These are phyloP conservation scores for Drosophila serrata DNA, from an alignment of 1,140 invertebrate species.

Conservation along the genomic window DNA sequence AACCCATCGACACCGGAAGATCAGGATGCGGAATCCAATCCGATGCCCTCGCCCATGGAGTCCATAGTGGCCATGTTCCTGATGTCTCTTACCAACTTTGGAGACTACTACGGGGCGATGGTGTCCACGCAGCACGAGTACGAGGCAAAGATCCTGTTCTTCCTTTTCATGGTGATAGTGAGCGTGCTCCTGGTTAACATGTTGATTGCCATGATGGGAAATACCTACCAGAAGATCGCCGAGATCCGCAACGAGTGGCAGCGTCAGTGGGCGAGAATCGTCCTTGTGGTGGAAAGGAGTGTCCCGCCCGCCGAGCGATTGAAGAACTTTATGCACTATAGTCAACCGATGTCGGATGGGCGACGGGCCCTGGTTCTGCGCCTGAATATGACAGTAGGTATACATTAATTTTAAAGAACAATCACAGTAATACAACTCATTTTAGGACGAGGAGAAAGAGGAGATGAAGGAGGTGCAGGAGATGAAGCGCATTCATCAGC, in stretches of 20 bases:
- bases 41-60: constrained; percentile 95
- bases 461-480: constrained; percentile 97
- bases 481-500: constrained; percentile 94
- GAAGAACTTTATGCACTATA: constrained; percentile 95
- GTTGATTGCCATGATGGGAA: constrained; percentile 99
- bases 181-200: constrained; percentile 98
- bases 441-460: constrained; percentile 94
- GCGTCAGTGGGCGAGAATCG: constrained; percentile 99
- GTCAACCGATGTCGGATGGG: constrained; percentile 97
- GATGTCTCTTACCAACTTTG: constrained; percentile 98
- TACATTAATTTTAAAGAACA: background rate
- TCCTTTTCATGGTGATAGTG: constrained; percentile 98
- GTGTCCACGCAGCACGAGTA: constrained; percentile 94
- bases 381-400: constrained; percentile 92
- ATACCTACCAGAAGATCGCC: constrained; percentile 99
- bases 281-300: constrained; percentile 97
- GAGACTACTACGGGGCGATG: constrained; percentile 96
- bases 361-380: constrained; percentile 94
- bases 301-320: constrained; percentile 94
- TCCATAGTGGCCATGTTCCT: constrained; percentile 98
- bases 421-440: background rate
- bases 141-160: constrained; percentile 96
- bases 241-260: constrained; percentile 99
- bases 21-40: constrained; percentile 91
- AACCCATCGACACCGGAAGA: constrained; percentile 89